These are phyloP conservation scores for Brachyistius frenatus DNA, from an alignment of 2,113 vertebrate species.

Conservation along the genomic window DNA sequence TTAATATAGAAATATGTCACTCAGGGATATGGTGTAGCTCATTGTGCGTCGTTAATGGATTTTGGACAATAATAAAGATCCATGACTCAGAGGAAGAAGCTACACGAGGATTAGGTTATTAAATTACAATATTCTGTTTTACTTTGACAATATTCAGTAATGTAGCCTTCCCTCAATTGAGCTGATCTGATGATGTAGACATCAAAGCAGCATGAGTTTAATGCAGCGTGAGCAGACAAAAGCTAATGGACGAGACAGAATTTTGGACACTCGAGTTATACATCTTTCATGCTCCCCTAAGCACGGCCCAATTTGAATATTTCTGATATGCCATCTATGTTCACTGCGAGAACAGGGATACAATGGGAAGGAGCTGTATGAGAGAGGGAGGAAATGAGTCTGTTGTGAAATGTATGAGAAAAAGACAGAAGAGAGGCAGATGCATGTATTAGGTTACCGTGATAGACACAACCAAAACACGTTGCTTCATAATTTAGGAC, in stretches of 20 bases:
- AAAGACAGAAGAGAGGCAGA: neutral
- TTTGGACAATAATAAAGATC: too few relatives aligned
- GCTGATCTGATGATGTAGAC: constrained; percentile 37
- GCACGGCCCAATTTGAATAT: constrained; percentile 46
- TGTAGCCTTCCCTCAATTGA: constrained; percentile 24
- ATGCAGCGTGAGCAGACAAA: constrained; percentile 36
- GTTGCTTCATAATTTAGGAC: constrained; percentile 9
- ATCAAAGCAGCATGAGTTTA: constrained; percentile 32
- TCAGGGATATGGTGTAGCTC: neutral
- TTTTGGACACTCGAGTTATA: constrained; percentile 39
- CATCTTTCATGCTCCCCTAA: constrained; percentile 55
- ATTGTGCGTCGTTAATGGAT: too few relatives aligned
- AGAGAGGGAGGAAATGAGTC: neutral
- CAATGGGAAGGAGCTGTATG: neutral
- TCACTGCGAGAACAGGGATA: constrained; percentile 29
- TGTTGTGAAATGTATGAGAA: neutral
- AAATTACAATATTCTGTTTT: constrained; percentile 9
- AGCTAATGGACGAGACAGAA: constrained; percentile 49
- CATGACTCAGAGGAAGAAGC: too few relatives aligned
- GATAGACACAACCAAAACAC: constrained; percentile 2
- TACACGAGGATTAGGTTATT: too few relatives aligned
- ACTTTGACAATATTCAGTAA: constrained; percentile 38
- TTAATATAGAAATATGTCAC: neutral
- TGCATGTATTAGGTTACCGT: constrained; percentile 5
- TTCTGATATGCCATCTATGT: constrained; percentile 57